phyloP scores from a whole-genome alignment of 1,140 invertebrate genomes.

The Sarcophaga peregrina region DNA sequence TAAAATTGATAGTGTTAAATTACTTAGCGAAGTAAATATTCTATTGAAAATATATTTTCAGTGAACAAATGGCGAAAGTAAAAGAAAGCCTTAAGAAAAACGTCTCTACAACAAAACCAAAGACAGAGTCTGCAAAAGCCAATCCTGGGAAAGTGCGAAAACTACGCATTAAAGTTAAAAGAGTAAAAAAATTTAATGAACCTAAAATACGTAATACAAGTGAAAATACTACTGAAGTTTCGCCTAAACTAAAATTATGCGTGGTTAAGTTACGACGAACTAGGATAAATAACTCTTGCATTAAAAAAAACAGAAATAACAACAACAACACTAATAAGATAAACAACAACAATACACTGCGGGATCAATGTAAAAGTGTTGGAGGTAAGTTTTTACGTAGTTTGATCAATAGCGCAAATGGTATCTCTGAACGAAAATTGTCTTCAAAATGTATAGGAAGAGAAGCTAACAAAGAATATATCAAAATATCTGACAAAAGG shows the following conservation, averaged over 20 bases:
- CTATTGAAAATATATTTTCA: neutral
- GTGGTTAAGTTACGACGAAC: conserved; percentile 15
- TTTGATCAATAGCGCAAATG: neutral
- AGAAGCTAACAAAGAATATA: neutral
- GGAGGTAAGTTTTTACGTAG: neutral
- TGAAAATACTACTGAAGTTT: neutral
- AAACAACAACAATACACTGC: neutral
- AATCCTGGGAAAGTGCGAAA: neutral
- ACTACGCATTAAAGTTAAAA: neutral
- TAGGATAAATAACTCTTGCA: neutral
- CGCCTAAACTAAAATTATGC: conserved; percentile 12
- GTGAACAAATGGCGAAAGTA: conserved; percentile 25
- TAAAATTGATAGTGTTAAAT: neutral
- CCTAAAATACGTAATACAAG: neutral
- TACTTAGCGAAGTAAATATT: neutral
- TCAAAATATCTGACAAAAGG: neutral
- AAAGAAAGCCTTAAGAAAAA: neutral
- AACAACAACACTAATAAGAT: neutral
- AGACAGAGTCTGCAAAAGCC: neutral
- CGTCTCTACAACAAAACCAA: neutral
- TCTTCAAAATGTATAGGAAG: neutral
- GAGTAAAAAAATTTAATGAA: conserved; percentile 4
- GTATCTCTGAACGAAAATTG: neutral
- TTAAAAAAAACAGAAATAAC: neutral
- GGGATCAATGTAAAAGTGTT: conserved; percentile 20